Conservation (phyloP, 2,797 vertebrate species). For the Anisognathus igniventris region DNA sequence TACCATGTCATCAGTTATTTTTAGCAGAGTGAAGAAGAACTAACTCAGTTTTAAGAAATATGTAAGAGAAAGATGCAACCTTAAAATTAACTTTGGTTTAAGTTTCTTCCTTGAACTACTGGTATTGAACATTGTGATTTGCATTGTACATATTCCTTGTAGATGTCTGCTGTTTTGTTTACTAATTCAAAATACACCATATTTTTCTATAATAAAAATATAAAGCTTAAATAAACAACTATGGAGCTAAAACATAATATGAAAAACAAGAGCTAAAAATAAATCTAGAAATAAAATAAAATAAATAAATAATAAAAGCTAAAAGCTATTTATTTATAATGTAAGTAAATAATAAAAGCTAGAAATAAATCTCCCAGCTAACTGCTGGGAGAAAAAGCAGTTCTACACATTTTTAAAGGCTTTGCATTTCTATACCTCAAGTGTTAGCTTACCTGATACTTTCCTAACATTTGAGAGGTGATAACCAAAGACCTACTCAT, state of each 20-base stretch:
- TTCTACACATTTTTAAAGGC: neutral
- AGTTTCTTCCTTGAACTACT: neutral
- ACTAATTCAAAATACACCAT: neutral
- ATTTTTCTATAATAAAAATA: neutral
- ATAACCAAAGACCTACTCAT: neutral
- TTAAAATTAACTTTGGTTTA: neutral
- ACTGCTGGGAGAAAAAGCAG: neutral
- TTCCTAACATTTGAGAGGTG: neutral
- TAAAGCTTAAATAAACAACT: neutral
- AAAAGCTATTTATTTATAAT: neutral
- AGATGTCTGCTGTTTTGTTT: neutral
- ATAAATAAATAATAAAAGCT: neutral
- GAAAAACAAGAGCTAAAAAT: neutral
- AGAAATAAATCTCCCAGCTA: neutral
- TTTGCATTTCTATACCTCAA: neutral
- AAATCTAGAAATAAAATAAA: neutral
- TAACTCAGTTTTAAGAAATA: neutral
- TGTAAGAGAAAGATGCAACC: neutral
- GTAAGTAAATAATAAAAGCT: neutral
- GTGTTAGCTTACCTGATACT: neutral
- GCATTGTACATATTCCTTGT: neutral
- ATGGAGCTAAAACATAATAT: neutral
- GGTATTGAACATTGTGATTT: neutral
- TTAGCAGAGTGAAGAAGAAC: neutral
- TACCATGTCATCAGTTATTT: neutral